Evolutionary conservation across 2,113 vertebrate genomes (phyloP), one percentile per base, ranked within the genome.

Genomic region (Myotis yumanensis): DNA sequence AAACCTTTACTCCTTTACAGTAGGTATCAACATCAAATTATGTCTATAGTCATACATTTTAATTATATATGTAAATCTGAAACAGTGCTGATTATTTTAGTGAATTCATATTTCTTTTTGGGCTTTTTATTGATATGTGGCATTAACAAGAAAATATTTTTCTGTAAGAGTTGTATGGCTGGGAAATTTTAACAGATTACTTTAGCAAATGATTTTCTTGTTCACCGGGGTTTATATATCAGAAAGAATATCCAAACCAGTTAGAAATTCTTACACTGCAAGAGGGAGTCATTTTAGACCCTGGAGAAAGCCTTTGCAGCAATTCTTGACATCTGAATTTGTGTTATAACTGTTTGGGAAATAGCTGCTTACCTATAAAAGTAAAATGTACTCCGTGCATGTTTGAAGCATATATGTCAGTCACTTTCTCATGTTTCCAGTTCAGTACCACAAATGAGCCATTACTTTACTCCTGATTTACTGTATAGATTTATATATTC

Each of bases 111-210:
- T 76, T 51, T 59, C 22, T 40, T 92, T 92, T 64, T 52, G 28
- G 64, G 79, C 35, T 82, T 94, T 88, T 54, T 62, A 80, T 11
- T 64, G 32, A 48, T 28, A 83, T 3, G 0, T 4, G 4, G 5
- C 32, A 37, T 71, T 97, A 79, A 35, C 5, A 77, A 82, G 35
- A 85, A 91, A 95, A 66, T 4, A 71, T 14, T 80, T 68, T 95
- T 85, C 79, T 81, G 10, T 51, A 62, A 64, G 40, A 88, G 3
- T 37, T 46, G 3, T n/a, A 28, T 94, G 40, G 28, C 11, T 71
- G 17, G 35, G 9, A 93, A 79, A 48, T 95, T 92, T 82, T n/a
- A 89, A 69, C 9, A 86, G 73, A 79, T 73, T 43, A 66, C 32
- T 85, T 90, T 57, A 80, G 52, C 80, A 92, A 73, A 87, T 40